Percentiles rank a stretch among this genome's conserved stretches.
These are phyloP conservation scores for Chelonoidis abingdonii DNA, from an alignment of 2,113 vertebrate species.

Conservation along the genomic window DNA sequence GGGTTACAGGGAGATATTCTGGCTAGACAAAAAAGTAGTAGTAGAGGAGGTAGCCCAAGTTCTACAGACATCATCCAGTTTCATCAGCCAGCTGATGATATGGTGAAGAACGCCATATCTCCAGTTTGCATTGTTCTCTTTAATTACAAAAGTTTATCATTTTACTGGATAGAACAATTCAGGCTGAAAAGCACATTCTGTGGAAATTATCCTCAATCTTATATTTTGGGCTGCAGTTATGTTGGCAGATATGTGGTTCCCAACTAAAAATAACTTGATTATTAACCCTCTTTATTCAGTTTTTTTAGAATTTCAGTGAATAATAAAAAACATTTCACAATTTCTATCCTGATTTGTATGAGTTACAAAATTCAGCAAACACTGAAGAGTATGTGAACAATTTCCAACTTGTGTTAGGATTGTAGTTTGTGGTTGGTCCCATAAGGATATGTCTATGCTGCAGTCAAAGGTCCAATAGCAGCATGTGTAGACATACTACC, in stretches of 20 bases:
- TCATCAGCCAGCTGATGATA: too few relatives aligned
- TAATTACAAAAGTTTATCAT: background rate
- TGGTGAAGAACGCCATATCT: background rate
- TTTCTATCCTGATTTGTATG: background rate
- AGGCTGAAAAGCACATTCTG: background rate
- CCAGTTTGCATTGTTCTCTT: background rate
- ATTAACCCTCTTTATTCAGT: background rate
- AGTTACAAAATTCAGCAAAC: background rate
- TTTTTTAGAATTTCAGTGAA: background rate
- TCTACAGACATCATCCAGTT: too few relatives aligned
- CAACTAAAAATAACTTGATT: background rate
- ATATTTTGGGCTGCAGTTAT: background rate
- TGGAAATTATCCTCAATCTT: background rate
- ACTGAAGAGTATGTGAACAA: accelerated
- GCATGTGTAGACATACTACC: background rate
- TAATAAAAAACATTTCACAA: background rate
- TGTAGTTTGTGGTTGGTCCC: background rate
- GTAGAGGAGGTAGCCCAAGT: too few relatives aligned
- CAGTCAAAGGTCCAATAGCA: background rate
- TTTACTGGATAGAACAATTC: background rate
- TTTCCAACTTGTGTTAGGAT: background rate
- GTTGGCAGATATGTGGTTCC: background rate
- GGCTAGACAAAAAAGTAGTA: too few relatives aligned
- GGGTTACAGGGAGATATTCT: too few relatives aligned
- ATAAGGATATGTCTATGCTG: background rate